A percentile compares a stretch with the other conserved stretches of the same genome.
These are phyloP conservation scores for Typhlomys cinereus DNA, from an alignment of 2,113 vertebrate genomes.

Conservation along the genomic window DNA sequence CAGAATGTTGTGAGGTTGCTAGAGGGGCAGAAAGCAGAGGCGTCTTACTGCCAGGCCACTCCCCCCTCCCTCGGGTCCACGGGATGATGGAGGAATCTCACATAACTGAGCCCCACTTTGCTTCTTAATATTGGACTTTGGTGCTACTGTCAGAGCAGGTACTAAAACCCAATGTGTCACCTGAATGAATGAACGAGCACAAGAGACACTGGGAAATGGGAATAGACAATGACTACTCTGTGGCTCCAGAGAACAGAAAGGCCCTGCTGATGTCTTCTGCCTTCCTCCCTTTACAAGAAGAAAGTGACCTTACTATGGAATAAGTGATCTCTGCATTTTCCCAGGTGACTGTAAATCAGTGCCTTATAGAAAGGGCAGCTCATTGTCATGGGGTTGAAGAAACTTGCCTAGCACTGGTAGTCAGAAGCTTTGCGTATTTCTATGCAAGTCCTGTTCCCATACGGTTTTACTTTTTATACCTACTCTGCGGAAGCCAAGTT, in stretches of 20 bases:
- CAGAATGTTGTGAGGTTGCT: conserved; percentile 94
- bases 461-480: neutral
- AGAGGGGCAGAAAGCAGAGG: conserved; percentile 68
- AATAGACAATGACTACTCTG: neutral
- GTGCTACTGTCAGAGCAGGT: conserved; percentile 17
- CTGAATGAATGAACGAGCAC: conserved; percentile 16
- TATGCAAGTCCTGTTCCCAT: conserved; percentile 1
- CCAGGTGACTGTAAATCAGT: neutral
- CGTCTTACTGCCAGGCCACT: conserved; percentile 21
- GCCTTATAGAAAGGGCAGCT: conserved; percentile 14
- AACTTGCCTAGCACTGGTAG: too few species aligned
- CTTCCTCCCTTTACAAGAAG: conserved; percentile 9
- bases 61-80: neutral
- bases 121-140: conserved; percentile 32
- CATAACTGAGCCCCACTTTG: neutral
- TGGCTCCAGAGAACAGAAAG: neutral
- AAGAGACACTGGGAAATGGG: neutral
- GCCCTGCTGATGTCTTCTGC: neutral
- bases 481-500: neutral
- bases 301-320: conserved; percentile 25
- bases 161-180: conserved; percentile 5
- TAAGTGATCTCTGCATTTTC: conserved; percentile 13
- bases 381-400: conserved; percentile 27
- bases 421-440: conserved; percentile 24
- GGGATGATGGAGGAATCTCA: conserved; percentile 39